These are phyloP conservation scores for Centrocercus urophasianus DNA, from an alignment of 2,113 vertebrate genomes.

Conservation along the genomic window DNA sequence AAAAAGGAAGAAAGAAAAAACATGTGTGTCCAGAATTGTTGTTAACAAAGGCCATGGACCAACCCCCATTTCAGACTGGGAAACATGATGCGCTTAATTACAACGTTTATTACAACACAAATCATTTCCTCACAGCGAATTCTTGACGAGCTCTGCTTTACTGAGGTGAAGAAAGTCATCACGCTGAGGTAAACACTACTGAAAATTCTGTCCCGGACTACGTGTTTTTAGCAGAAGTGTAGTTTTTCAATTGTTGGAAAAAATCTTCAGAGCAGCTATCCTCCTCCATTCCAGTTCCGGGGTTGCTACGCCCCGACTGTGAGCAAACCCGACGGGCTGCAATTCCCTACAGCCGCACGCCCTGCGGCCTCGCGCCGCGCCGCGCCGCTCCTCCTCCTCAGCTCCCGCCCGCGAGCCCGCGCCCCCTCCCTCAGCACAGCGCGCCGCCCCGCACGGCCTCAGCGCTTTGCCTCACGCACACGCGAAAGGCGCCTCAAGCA, in stretches of 20 bases:
- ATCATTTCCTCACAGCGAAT: rapidly evolving
- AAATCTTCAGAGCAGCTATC: rapidly evolving
- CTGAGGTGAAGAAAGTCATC: rapidly evolving
- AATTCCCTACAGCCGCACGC: background rate
- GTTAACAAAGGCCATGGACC: rapidly evolving
- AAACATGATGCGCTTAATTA: rapidly evolving
- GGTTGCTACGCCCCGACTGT: too few species aligned
- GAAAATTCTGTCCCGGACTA: background rate
- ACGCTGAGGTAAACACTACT: background rate
- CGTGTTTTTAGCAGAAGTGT: rapidly evolving
- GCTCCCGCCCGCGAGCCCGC: too few species aligned
- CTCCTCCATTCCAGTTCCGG: too few species aligned
- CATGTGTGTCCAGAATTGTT: background rate
- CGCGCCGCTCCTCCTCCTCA: too few species aligned
- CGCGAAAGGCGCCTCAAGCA: too few species aligned
- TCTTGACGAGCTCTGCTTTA: background rate
- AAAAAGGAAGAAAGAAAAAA: background rate
- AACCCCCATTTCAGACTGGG: background rate
- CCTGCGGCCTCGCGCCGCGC: too few species aligned
- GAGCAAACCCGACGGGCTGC: too few species aligned
- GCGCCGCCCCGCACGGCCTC: too few species aligned
- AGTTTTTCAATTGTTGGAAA: rapidly evolving
- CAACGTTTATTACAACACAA: background rate
- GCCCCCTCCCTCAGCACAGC: too few species aligned
- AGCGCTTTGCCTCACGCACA: too few species aligned